Evolutionary conservation across 2,888 invertebrate species (phyloP).

Genomic region (Drosophila eohydei): DNA sequence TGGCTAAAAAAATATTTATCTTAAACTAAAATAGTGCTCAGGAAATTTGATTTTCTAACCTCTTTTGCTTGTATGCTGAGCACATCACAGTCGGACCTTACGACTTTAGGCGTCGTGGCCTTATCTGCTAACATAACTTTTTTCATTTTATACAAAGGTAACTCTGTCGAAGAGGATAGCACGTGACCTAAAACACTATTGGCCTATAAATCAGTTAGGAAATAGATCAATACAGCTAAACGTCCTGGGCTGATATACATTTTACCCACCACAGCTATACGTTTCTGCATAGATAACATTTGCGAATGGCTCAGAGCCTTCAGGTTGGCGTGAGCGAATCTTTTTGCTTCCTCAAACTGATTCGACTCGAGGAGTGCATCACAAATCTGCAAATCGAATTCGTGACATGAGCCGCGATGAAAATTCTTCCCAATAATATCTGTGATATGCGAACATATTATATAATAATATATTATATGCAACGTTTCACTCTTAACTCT

Average conservation of each 20-base stretch:
- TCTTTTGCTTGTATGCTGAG: slow-evolving; percentile 77
- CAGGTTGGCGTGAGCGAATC: slow-evolving; percentile 63
- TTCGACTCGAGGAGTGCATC: slow-evolving; percentile 80
- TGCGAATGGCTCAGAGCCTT: slow-evolving; percentile 58
- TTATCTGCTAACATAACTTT: slow-evolving; percentile 41
- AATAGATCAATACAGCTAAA: neutral
- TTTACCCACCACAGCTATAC: slow-evolving; percentile 47
- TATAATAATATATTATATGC: neutral
- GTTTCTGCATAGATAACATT: slow-evolving; percentile 60
- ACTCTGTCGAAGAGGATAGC: slow-evolving; percentile 65
- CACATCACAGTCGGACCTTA: slow-evolving; percentile 78
- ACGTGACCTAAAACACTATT: slow-evolving; percentile 73
- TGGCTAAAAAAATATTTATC: slow-evolving; percentile 51
- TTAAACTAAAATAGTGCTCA: neutral
- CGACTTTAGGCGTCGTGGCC: slow-evolving; percentile 52
- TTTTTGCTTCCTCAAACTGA: slow-evolving; percentile 76
- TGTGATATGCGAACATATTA: slow-evolving; percentile 1
- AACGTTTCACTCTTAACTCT: slow-evolving; percentile 53
- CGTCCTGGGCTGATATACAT: neutral
- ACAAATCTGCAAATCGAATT: slow-evolving; percentile 75
- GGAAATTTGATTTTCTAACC: slow-evolving; percentile 45
- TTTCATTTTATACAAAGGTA: slow-evolving; percentile 63
- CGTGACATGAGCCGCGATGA: slow-evolving; percentile 12
- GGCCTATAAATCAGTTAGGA: slow-evolving; percentile 50
- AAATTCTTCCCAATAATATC: slow-evolving; percentile 21